These are phyloP conservation scores for Iselma pallidipennis DNA, from an alignment of 2,888 invertebrate genomes.

Conservation along the genomic window DNA sequence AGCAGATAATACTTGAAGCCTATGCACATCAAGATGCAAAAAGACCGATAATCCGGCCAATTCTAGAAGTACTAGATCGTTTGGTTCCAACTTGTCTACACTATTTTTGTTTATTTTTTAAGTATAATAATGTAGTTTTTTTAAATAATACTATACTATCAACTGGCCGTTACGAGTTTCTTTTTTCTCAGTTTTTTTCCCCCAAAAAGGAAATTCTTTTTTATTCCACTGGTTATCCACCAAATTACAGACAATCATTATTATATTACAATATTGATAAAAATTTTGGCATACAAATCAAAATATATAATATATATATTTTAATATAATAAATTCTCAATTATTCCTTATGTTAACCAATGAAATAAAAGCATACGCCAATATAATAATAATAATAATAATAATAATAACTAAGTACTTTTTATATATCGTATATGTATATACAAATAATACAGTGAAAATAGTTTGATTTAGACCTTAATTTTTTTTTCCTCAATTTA, in stretches of 20 bases:
- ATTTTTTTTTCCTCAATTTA: slow-evolving; percentile 24
- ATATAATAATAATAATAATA: too few relatives aligned
- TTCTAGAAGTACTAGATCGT: slow-evolving; percentile 52
- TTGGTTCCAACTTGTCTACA: slow-evolving; percentile 55
- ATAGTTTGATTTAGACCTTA: slow-evolving; percentile 56
- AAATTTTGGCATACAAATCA: slow-evolving; percentile 31
- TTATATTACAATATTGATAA: slow-evolving; percentile 18
- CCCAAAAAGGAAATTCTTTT: slow-evolving; percentile 3
- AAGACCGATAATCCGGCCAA: slow-evolving; percentile 43
- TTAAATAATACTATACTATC: slow-evolving; percentile 66
- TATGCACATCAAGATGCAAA: slow-evolving; percentile 55
- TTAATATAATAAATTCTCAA: slow-evolving; percentile 11
- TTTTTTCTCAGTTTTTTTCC: not conserved
- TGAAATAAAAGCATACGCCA: slow-evolving; percentile 33
- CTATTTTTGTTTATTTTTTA: slow-evolving; percentile 30
- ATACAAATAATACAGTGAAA: slow-evolving; percentile 57
- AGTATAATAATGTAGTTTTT: slow-evolving; percentile 55
- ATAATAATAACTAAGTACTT: not conserved
- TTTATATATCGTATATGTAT: slow-evolving; percentile 41
- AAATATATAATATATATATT: slow-evolving; percentile 17
- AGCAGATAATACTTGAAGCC: slow-evolving; percentile 55
- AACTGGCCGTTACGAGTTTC: slow-evolving; percentile 65
- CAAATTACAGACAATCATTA: slow-evolving; percentile 5
- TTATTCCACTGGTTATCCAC: slow-evolving; percentile 42
- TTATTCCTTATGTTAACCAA: slow-evolving; percentile 31